These are phyloP conservation scores for Drosophila trapezifrons DNA, from an alignment of 1,140 invertebrate species.

Conservation along the genomic window DNA sequence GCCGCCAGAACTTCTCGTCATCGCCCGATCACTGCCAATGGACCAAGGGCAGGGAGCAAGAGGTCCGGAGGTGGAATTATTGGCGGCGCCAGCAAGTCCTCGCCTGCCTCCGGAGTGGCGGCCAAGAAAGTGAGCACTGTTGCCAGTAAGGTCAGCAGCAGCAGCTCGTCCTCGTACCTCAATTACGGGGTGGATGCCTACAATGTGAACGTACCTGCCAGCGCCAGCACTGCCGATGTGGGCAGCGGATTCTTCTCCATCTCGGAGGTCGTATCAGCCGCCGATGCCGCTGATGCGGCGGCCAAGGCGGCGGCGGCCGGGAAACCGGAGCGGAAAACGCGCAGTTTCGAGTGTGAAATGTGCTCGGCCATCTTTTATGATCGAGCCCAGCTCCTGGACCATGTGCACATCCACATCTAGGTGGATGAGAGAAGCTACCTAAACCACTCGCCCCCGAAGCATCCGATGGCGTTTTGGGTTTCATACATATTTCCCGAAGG, in stretches of 20 bases:
- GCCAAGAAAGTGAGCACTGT: slow-evolving; percentile 36
- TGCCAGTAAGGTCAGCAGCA: slow-evolving; percentile 26
- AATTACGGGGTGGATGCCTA: slow-evolving; percentile 66
- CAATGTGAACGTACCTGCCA: slow-evolving; percentile 55
- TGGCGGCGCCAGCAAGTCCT: slow-evolving; percentile 16
- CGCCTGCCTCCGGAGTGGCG: not conserved
- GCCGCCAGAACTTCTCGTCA: slow-evolving; percentile 65
- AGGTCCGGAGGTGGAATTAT: slow-evolving; percentile 3
- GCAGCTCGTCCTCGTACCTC: slow-evolving; percentile 61
- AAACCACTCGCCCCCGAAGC: slow-evolving; percentile 10
- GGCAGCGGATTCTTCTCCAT: slow-evolving; percentile 75
- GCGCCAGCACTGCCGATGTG: slow-evolving; percentile 56
- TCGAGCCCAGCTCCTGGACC: slow-evolving; percentile 89
- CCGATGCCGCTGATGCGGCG: slow-evolving; percentile 67
- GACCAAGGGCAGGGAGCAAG: slow-evolving; percentile 31
- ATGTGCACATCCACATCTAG: slow-evolving; percentile 93
- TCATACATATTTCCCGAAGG: slow-evolving; percentile 21
- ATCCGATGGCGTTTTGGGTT: slow-evolving; percentile 10
- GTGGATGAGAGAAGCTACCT: slow-evolving; percentile 1
- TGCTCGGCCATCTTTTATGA: slow-evolving; percentile 90
- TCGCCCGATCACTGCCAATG: slow-evolving; percentile 53
- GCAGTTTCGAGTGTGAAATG: slow-evolving; percentile 89
- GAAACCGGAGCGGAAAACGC: slow-evolving; percentile 62
- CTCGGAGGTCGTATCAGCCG: slow-evolving; percentile 74
- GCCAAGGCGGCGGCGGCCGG: slow-evolving; percentile 60